A percentile compares a stretch with the other conserved stretches of the same genome.
Conservation (phyloP, 2,888 invertebrate species). For the Alloscopus bannaensis region DNA sequence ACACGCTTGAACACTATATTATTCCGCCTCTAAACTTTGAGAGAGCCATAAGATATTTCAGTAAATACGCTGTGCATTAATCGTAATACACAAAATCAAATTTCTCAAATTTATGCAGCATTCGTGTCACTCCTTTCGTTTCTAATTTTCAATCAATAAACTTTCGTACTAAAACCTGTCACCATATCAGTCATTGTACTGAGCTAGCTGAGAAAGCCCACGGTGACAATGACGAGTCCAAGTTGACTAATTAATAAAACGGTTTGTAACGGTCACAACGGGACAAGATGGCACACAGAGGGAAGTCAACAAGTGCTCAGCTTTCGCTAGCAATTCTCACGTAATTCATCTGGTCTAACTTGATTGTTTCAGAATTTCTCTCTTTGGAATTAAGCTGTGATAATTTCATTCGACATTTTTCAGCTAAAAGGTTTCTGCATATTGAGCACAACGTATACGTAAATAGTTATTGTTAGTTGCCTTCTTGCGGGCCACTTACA, state of each 20-base stretch:
- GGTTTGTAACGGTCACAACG: neutral
- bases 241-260: neutral
- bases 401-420: neutral
- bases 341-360: neutral
- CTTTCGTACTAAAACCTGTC: neutral
- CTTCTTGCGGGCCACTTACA: neutral
- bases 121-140: neutral
- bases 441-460: too few species aligned
- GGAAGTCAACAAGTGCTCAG: neutral
- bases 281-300: neutral
- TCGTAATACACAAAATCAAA: neutral
- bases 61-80: neutral
- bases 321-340: neutral
- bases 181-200: neutral
- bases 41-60: neutral
- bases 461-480: neutral
- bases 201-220: neutral
- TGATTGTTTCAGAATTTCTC: neutral
- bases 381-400: neutral
- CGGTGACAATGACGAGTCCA: neutral
- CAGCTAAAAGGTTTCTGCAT: slow-evolving; percentile 3
- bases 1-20: neutral
- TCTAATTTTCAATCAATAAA: neutral
- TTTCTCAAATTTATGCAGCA: neutral
- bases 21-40: neutral